A percentile compares a stretch with the other conserved stretches of the same genome.
phyloP scores from a whole-genome alignment of 2,113 vertebrate genomes.

The Chelonoidis abingdonii region DNA sequence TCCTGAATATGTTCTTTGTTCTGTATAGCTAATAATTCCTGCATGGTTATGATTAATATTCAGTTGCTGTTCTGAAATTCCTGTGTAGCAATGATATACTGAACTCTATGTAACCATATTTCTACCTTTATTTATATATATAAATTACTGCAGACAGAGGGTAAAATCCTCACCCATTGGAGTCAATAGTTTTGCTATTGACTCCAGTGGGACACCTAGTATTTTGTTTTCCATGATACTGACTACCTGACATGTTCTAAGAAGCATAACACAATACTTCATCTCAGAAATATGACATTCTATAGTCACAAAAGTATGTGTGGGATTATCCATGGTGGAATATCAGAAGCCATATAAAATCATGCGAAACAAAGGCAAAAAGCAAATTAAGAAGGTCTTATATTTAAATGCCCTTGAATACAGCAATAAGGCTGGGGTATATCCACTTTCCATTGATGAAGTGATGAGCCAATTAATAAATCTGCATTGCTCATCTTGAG shows the following conservation, averaged over 20 bases:
- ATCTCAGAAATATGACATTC: not conserved
- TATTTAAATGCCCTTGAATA: not conserved
- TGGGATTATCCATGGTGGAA: not conserved
- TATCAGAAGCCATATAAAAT: not conserved
- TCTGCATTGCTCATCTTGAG: no score
- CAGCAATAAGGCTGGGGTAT: not conserved
- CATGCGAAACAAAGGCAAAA: not conserved
- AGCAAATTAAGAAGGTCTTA: not conserved
- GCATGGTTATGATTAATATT: conserved; percentile 72
- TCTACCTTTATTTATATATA: not conserved
- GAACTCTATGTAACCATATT: not conserved
- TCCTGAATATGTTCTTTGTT: conserved; percentile 65
- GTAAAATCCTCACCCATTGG: no score
- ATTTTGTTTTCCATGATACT: not conserved
- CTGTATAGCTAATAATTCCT: conserved; percentile 72
- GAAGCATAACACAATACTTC: not conserved
- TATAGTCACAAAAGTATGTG: not conserved
- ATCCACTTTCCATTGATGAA: no score
- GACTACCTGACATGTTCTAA: not conserved
- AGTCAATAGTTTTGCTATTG: not conserved
- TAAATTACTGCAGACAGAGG: no score
- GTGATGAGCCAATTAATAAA: no score
- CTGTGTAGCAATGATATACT: conserved; percentile 69
- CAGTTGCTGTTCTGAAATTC: conserved; percentile 73
- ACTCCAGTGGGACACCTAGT: not conserved